Conservation (phyloP, 2,888 invertebrate genomes). For the Drosophila rellima region DNA sequence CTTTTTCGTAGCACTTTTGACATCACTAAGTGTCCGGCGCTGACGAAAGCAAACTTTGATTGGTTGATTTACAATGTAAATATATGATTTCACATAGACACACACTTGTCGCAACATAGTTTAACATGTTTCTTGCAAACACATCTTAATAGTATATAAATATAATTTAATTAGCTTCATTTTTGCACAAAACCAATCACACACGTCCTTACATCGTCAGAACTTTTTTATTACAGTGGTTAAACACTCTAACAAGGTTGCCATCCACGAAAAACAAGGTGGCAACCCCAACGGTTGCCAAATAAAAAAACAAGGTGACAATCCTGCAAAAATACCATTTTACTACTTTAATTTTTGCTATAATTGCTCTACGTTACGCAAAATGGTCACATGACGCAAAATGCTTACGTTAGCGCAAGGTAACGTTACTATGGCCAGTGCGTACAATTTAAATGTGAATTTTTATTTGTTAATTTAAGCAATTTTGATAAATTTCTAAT, state of each 20-base stretch:
- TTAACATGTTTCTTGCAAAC: neutral
- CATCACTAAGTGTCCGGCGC: constrained; percentile 59
- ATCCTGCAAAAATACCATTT: no score
- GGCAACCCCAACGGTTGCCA: no score
- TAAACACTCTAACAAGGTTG: no score
- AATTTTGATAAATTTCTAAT: no score
- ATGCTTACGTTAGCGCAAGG: neutral
- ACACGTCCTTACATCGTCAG: constrained; percentile 59
- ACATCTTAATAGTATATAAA: constrained; percentile 7
- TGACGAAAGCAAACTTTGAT: constrained; percentile 61
- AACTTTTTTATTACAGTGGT: constrained; percentile 19
- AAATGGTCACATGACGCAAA: constrained; percentile 7
- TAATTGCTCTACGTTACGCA: no score
- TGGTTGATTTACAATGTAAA: constrained; percentile 7
- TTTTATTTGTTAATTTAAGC: no score
- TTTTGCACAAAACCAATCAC: constrained; percentile 26
- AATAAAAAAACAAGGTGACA: no score
- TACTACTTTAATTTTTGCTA: no score
- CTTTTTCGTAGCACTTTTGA: constrained; percentile 24
- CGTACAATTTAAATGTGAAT: no score
- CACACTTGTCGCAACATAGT: constrained; percentile 23
- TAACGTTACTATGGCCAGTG: no score
- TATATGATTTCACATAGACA: constrained; percentile 5
- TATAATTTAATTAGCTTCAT: constrained; percentile 15
- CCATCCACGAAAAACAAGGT: no score